Base-by-base conservation (phyloP, 2,797 vertebrate genomes). In the Eupleurogrammus muticus region DNA sequence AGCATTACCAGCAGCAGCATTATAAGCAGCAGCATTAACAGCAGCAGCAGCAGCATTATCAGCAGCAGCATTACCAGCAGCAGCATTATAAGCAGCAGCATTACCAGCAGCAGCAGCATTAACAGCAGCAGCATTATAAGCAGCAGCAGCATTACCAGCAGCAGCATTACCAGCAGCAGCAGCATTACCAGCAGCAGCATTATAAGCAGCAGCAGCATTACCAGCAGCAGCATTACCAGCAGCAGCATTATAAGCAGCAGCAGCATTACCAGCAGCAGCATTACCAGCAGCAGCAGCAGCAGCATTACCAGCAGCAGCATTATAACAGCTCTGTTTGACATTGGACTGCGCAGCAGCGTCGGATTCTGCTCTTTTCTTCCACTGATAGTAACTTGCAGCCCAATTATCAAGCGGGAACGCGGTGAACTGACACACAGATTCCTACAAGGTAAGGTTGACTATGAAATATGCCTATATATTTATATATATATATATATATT, bases 401-500 rank as follows among this genome's bases (percentile, higher is more conserved):
- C 14, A 10, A 65, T 80, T 66, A 67, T 60, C 50, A 62, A 77
- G 69, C 70, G 47, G 75, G 66, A 66, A 54, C n/a, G 55, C 55
- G 51, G 35, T 70, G 34, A 17, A 49, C 40, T 44, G 20, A 24
- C 36, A 48, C 46, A 10, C n/a, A 68, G 53, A 23, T 66, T 66
- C 12, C 17, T n/a, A 17, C 20, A 42, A 87, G 90, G 89, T 90
- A 87, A 88, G 69, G 23, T 44, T 71, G 17, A 20, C 24, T 65
- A 42, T 57, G 38, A 70, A 63, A 24, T 10, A 24, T 10, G 40
- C 40, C 16, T 44, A 2, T n/a, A n/a, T n/a, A n/a, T n/a, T n/a
- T n/a, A n/a, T n/a, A n/a, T n/a, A n/a, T n/a, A n/a, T n/a, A n/a
- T n/a, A n/a, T n/a, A n/a, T n/a, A n/a, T n/a, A n/a, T n/a, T n/a